These are phyloP conservation scores for Aix galericulata DNA, from an alignment of 2,113 vertebrate species.

Conservation along the genomic window DNA sequence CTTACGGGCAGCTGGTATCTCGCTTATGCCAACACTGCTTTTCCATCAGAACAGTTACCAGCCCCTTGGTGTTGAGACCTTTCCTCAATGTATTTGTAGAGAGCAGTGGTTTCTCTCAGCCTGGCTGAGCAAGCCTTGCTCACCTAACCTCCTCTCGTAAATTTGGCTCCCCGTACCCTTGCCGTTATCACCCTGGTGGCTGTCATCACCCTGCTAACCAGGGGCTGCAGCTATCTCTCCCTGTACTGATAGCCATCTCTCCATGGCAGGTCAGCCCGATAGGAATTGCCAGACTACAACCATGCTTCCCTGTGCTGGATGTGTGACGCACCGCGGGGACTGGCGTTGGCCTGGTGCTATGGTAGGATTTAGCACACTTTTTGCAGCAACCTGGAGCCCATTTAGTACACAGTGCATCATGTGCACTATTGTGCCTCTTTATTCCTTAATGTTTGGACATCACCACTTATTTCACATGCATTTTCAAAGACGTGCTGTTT, in stretches of 20 bases:
- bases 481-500: background rate
- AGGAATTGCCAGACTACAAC: background rate
- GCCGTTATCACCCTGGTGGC: background rate
- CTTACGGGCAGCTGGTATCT: background rate
- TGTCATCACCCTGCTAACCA: background rate
- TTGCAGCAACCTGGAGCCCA: background rate
- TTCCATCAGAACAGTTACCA: background rate
- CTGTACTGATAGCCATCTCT: background rate
- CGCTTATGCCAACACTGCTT: background rate
- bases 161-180: background rate
- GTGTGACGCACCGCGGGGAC: background rate
- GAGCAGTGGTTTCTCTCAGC: background rate
- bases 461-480: background rate
- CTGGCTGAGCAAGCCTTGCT: background rate
- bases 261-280: rapidly evolving
- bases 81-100: background rate
- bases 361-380: background rate
- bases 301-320: rapidly evolving
- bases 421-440: background rate
- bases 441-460: background rate
- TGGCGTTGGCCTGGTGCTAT: background rate
- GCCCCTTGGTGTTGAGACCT: background rate
- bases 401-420: background rate
- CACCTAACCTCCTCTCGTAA: background rate
- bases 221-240: background rate